Evolutionary conservation across 2,797 vertebrate genomes (phyloP), one percentile per base, ranked within the genome.

Genomic region (Acanthurus lineatus): DNA sequence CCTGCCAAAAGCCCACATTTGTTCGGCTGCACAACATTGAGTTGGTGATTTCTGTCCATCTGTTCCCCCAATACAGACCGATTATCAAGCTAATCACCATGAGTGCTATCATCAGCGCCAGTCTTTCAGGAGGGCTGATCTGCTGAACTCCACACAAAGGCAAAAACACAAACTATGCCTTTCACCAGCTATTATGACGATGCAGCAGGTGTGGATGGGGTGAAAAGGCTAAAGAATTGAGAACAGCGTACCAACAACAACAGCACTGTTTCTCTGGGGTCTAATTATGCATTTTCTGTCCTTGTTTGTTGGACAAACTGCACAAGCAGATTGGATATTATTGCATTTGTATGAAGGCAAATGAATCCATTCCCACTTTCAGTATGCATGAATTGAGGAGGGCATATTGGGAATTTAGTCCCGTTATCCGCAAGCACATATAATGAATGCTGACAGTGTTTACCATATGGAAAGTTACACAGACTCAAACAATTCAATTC

Each of bases 41-140:
- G 87, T 86, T 65, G 64, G 58, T 92, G 88, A 93, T 93, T 94
- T 91, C 85, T 82, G 79, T 87, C 94, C 93, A 94, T 95, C 94
- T 95, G 94, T 89, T 92, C 86, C 70, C 32, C 57, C 73, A 7
- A 80, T 85, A 77, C 80, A 79, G 85, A 65, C 83, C 15, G 28
- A 87, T 87, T 85, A 81, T 86, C 79, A 59, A 76, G 86, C 84
- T 91, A 90, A 94, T 93, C 90, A 84, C 84, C 84, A 62, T 76
- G 80, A 88, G 85, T 60, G 70, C 82, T 59, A 48, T 81, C 86
- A 83, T 85, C 79, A 80, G 77, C 28, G 17, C 28, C 6, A 53
- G 79, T 70, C 81, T 81, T 80, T 88, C 76, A 66, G 81, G 49
- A 64, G 42, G 65, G 57, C 61, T 47, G 81, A 89, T 81, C 81